Conservation (phyloP, 2,797 vertebrate species). For the Myotis daubentonii region DNA sequence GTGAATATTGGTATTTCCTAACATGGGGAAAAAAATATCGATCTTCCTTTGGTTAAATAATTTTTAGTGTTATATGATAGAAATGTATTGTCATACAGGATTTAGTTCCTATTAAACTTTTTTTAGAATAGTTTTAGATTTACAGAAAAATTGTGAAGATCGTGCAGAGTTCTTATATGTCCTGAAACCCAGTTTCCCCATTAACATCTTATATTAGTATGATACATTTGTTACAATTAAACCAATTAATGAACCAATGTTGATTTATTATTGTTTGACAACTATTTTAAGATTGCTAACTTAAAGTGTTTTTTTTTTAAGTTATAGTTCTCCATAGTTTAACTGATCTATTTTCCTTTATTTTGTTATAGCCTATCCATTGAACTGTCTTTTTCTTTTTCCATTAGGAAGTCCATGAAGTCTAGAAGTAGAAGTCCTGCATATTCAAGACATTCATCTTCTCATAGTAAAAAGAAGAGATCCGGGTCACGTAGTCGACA, state of each 20-base stretch:
- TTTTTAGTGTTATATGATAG: constrained; percentile 33
- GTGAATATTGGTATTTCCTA: constrained; percentile 30
- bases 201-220: neutral
- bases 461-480: constrained; percentile 93
- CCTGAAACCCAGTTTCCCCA: neutral
- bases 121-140: constrained; percentile 32
- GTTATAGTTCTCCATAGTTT: neutral
- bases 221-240: constrained; percentile 10
- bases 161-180: neutral
- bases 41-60: constrained; percentile 26
- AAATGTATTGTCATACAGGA: constrained; percentile 42
- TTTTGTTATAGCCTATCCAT: constrained; percentile 14
- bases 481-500: constrained; percentile 93
- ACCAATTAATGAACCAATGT: constrained; percentile 16
- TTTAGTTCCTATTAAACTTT: constrained; percentile 26
- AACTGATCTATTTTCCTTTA: constrained; percentile 28
- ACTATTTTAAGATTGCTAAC: constrained; percentile 25
- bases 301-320: constrained; percentile 45
- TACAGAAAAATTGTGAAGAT: constrained; percentile 21
- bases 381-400: constrained; percentile 25
- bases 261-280: constrained; percentile 22
- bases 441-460: constrained; percentile 92
- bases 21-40: neutral
- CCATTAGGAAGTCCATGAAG: constrained; percentile 92
- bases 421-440: constrained; percentile 95